A percentile compares a stretch with the other conserved stretches of the same genome.
These are phyloP conservation scores for Vombatus ursinus DNA, from an alignment of 2,113 vertebrate genomes.

Conservation along the genomic window DNA sequence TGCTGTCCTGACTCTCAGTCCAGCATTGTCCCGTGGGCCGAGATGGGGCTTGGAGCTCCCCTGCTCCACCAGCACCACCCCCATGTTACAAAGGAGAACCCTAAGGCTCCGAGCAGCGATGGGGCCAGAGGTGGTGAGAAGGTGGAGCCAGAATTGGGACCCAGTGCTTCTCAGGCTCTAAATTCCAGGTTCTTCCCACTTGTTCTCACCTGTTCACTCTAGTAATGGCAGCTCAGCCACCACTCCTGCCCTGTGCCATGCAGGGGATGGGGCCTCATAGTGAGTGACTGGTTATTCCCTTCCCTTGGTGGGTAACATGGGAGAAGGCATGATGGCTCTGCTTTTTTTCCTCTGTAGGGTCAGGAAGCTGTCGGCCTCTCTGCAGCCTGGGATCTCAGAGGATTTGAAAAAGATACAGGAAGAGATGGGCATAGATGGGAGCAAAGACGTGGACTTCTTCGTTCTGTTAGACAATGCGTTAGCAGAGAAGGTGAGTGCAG, in stretches of 20 bases:
- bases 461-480: constrained; percentile 92
- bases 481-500: constrained; percentile 91
- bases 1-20: not conserved
- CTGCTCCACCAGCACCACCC: not conserved
- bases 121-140: not conserved
- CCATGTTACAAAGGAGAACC: not conserved
- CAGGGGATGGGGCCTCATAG: not conserved
- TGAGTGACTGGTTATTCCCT: not conserved
- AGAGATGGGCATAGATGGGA: constrained; percentile 84
- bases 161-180: too few species aligned
- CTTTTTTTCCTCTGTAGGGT: constrained; percentile 80
- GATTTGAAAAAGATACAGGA: constrained; percentile 91
- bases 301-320: too few species aligned
- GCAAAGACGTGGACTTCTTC: constrained; percentile 90
- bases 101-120: too few species aligned
- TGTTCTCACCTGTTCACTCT: not conserved
- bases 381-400: constrained; percentile 88
- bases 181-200: too few species aligned
- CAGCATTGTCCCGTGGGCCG: not conserved
- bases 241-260: too few species aligned
- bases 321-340: constrained; percentile 19
- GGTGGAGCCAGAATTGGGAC: too few species aligned
- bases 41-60: not conserved
- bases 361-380: constrained; percentile 80
- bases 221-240: not conserved